Percentiles rank a stretch among this genome's conserved stretches.
Conservation (phyloP, 1,140 invertebrate genomes). For the Nephotettix cincticeps region DNA sequence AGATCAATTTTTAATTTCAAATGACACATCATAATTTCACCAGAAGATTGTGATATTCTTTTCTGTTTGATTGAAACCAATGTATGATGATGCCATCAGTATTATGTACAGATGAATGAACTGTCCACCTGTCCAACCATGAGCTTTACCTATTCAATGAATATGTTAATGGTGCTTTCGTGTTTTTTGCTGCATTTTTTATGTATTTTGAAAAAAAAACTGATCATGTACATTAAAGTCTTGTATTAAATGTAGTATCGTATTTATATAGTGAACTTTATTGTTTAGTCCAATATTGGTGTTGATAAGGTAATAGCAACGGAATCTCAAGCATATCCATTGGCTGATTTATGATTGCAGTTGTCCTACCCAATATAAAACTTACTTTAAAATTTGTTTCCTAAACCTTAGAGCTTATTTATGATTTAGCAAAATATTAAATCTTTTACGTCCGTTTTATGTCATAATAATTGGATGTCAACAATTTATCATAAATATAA, state of each 20-base stretch:
- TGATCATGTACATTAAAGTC: background rate
- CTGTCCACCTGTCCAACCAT: background rate
- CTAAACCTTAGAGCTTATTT: no score
- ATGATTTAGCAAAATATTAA: no score
- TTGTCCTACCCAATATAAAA: no score
- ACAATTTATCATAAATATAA: no score
- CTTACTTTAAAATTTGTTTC: no score
- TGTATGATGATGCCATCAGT: background rate
- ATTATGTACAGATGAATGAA: constrained; percentile 2
- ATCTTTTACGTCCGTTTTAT: no score
- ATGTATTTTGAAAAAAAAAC: background rate
- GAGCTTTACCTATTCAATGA: background rate
- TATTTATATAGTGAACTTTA: background rate
- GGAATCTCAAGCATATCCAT: no score
- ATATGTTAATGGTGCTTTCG: background rate
- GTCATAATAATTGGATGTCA: no score
- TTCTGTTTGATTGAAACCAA: background rate
- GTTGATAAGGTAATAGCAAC: background rate
- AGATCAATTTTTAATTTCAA: no score
- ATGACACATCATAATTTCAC: background rate
- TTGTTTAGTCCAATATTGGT: background rate
- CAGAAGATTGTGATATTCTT: background rate
- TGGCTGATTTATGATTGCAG: no score
- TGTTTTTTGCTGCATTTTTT: background rate
- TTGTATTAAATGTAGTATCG: background rate